Evolutionary conservation across 2,888 invertebrate species (phyloP).

Genomic region (Poecilus cupreus): DNA sequence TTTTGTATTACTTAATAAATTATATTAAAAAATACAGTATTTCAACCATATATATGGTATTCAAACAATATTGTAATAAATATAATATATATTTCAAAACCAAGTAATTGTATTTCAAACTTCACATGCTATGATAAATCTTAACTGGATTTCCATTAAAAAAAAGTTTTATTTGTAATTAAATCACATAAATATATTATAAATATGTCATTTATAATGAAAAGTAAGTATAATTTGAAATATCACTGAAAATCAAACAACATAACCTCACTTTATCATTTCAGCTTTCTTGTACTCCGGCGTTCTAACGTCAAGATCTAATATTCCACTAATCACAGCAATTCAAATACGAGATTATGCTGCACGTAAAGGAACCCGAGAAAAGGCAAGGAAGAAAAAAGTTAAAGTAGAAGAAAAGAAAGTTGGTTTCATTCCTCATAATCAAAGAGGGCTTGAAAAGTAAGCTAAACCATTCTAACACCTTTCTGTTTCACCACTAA

Average conservation of each 20-base stretch:
- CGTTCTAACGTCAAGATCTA: constrained; percentile 21
- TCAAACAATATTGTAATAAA: not conserved
- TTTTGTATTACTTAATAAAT: not conserved
- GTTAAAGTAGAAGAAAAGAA: constrained; percentile 85
- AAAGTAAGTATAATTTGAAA: not conserved
- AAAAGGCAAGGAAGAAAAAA: constrained; percentile 80
- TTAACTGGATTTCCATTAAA: not conserved
- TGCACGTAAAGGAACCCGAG: constrained; percentile 89
- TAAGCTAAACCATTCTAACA: constrained; percentile 66
- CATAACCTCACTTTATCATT: constrained; percentile 35
- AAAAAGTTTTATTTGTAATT: not conserved
- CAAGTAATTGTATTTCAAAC: not conserved
- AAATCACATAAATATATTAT: not conserved
- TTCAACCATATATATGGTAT: not conserved
- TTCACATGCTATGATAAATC: not conserved
- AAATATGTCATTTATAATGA: constrained; percentile 41
- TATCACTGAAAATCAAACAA: not conserved
- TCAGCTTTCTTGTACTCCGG: not conserved
- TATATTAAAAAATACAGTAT: not conserved
- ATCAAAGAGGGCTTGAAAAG: constrained; percentile 77
- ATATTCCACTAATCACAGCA: constrained; percentile 7
- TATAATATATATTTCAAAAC: not conserved
- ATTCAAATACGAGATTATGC: constrained; percentile 76
- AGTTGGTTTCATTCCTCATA: constrained; percentile 84
- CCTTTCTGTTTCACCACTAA: not conserved